Evolutionary conservation across 2,888 invertebrate genomes (phyloP).

Genomic region (Litoditis marina): DNA sequence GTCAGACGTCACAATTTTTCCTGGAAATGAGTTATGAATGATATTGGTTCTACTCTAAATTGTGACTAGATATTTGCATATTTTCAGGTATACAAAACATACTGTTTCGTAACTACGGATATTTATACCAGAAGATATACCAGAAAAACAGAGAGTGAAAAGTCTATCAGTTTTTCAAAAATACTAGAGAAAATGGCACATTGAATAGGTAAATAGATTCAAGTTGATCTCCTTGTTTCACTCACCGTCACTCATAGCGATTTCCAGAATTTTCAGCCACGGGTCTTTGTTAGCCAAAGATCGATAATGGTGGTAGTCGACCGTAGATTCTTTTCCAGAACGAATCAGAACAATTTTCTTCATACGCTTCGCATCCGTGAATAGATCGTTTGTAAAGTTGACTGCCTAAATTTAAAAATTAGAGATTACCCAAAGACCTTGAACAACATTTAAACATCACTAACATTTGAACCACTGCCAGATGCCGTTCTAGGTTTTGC

Average conservation of each 20-base stretch:
- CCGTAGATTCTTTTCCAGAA: constrained; percentile 9
- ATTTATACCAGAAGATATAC: too few species aligned
- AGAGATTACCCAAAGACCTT: neutral
- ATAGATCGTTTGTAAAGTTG: neutral
- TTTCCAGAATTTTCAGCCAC: constrained; percentile 8
- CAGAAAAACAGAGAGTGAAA: too few species aligned
- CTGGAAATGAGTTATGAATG: too few species aligned
- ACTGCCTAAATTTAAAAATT: neutral
- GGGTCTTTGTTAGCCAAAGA: constrained; percentile 6
- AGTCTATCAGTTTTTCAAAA: too few species aligned
- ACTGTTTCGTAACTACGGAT: neutral
- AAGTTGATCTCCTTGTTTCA: neutral
- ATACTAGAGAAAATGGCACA: too few species aligned
- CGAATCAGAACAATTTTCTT: constrained; percentile 20
- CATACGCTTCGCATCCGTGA: neutral
- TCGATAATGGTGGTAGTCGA: neutral
- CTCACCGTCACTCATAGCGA: constrained; percentile 3
- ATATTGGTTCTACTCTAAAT: neutral
- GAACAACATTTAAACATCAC: too few species aligned
- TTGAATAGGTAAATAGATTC: too few species aligned
- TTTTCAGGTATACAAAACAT: neutral
- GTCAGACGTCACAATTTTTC: neutral
- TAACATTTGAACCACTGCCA: too few species aligned
- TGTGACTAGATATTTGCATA: neutral
- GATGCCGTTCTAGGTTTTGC: too few species aligned